Base-by-base conservation (phyloP, 2,797 vertebrate species). In the Apogon talboti region DNA sequence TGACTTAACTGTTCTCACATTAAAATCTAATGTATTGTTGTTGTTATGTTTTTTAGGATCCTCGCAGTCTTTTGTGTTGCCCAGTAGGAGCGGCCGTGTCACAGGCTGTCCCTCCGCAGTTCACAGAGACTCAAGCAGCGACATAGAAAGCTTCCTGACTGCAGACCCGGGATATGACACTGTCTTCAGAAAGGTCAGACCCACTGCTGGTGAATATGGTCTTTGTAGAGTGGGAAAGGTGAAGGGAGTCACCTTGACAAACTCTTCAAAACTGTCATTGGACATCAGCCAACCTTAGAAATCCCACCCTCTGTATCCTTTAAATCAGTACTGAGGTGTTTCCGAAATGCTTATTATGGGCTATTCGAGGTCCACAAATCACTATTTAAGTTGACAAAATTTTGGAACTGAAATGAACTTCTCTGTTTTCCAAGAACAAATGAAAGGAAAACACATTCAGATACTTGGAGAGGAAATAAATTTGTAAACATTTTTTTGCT, bases 171-270 rank as follows among this genome's bases (percentile, higher is more conserved):
- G 92, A 89, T 94, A 94, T 51, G 95, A 96, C 71, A 79, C 90
- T 54, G 55, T 95, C 83, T 96, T 97, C 82, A 89, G 90, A 86
- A 97, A 97, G 96, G 98, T 98, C 53, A 60, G 85, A 37, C 0
- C 11, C 19, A 0, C 42, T 33, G 11, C 11, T 40, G 15, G 14
- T 59, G 6, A 24, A 16, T 24, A 51, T 70, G 35, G 12, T 40
- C 7, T 62, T 19, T 37, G 33, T 49, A 6, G 3, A 18, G 4
- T 7, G 42, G 7, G 49, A 11, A 44, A 11, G 0, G 44, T 41
- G 7, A 30, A 30, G 48, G 48, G 13, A 42, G 13, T 43, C 7
- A 6, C 24, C 40, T 61, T 2, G 2, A 38, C 7, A 38, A 42
- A 30, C 11, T 41, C 21, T 35, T 10, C 3, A 35, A 7, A 8